phyloP scores from a whole-genome alignment of 1,140 invertebrate species.

The Diorhabda elongata region DNA sequence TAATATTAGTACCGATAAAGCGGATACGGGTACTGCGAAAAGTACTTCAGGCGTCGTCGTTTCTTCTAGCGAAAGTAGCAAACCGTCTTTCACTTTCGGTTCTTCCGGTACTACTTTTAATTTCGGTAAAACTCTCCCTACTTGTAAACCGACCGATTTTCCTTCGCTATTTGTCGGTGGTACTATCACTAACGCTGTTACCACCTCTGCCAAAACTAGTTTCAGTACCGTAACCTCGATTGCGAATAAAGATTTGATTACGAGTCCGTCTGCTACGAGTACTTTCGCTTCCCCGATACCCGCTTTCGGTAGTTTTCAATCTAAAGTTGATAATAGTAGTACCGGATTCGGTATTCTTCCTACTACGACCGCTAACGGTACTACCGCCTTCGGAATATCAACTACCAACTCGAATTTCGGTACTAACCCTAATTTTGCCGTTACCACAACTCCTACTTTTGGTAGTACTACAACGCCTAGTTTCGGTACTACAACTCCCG shows the following conservation, averaged over 20 bases:
- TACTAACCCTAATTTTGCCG: slow-evolving; percentile 13
- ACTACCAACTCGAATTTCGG: not conserved
- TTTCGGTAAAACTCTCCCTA: slow-evolving; percentile 6
- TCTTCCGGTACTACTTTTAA: not conserved
- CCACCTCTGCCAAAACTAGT: slow-evolving; percentile 3
- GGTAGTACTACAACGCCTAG: slow-evolving; percentile 3
- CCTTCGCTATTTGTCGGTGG: not conserved
- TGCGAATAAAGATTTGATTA: not conserved
- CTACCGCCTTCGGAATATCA: not conserved
- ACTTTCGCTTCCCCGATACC: not conserved
- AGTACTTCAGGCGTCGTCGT: not conserved
- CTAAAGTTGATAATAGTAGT: too few relatives aligned
- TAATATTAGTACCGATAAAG: slow-evolving; percentile 3
- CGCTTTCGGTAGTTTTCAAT: not conserved
- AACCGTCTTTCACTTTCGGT: slow-evolving; percentile 1
- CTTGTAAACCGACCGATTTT: slow-evolving; percentile 9
- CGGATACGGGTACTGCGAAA: not conserved
- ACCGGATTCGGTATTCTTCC: not conserved
- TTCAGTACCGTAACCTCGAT: not conserved
- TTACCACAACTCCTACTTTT: not conserved
- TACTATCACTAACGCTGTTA: not conserved
- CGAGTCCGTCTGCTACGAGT: not conserved
- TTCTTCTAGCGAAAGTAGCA: not conserved
- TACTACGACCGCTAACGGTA: not conserved
- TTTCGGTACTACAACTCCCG: slow-evolving; percentile 4